Evolutionary conservation across 2,113 vertebrate genomes (phyloP), one percentile per base, ranked within the genome.

Genomic region (Setophaga coronata): DNA sequence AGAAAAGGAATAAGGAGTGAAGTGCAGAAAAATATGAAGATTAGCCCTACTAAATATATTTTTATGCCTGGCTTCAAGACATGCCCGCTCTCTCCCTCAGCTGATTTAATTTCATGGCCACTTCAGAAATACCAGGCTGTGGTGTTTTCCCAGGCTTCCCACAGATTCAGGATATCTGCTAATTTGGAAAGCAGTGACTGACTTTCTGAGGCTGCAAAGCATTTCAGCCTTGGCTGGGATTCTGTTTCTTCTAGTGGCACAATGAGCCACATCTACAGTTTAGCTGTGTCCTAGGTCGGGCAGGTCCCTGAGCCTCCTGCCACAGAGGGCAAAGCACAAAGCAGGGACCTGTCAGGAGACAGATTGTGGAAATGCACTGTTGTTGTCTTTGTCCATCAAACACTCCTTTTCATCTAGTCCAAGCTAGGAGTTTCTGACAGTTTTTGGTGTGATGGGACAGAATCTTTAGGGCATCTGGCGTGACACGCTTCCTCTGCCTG

Each of bases 41-140:
- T 73, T 56, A 90, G 36, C 17, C 28, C 38, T 83, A 66, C 21
- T 36, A 85, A 85, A 70, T n/a, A n/a, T 6, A 3, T 36, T 62
- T 64, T 66, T 65, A 40, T 65, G 24, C 18, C 26, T 19, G n/a
- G n/a, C 29, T 64, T 78, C 58, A 64, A 67, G 42, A 51, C 18
- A 40, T 1, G 1, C 5, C 34, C 20, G 7, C 25, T 34, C 1
- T 60, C 87, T 71, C n/a, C 36, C 17, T 90, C 58, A 33, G 36
- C 57, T 81, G 34, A 56, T 48, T 66, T 67, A 57, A 40, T 45
- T 70, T 47, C 0, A 0, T 33, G 34, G 12, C 8, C 0, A 0
- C 33, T 80, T 62, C 42, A 67, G 33, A 62, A 90, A 62, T 12
- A 40, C 4, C 8, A 47, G 24, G 20, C 54, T 6, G 4, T 1